Percentiles rank a stretch among this genome's conserved stretches.
Evolutionary conservation across 1,140 invertebrate genomes (phyloP).

Genomic region (Samia ricini): DNA sequence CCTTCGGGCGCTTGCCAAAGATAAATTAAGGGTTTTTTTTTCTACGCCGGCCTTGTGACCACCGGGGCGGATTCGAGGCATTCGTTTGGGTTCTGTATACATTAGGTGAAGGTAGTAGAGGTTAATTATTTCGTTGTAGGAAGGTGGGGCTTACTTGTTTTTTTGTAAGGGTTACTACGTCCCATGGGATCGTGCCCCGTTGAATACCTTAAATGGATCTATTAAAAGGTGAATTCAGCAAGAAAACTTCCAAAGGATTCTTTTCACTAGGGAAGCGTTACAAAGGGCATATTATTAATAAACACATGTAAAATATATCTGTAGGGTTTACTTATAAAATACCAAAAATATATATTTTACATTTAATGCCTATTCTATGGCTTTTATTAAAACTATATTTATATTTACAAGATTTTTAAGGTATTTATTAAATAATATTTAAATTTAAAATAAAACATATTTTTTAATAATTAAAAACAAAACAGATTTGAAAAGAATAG

Average conservation of each 20-base stretch:
- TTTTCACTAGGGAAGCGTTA: not conserved
- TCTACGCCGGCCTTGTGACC: conserved; percentile 26
- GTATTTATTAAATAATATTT: too few species aligned
- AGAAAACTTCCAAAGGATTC: not conserved
- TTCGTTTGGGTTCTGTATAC: conserved; percentile 28
- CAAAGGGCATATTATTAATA: not conserved
- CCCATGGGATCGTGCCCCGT: not conserved
- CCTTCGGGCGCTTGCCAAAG: conserved; percentile 24
- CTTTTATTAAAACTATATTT: too few species aligned
- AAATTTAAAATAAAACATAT: too few species aligned
- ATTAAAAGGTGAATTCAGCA: not conserved
- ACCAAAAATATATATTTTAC: too few species aligned
- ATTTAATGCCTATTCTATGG: too few species aligned
- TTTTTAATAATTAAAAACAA: too few species aligned
- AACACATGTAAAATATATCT: not conserved
- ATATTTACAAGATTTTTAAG: too few species aligned
- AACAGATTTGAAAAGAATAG: too few species aligned
- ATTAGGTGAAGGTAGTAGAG: conserved; percentile 17
- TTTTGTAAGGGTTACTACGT: not conserved
- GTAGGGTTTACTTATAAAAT: too few species aligned
- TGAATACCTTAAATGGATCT: not conserved
- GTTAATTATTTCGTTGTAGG: conserved; percentile 24
- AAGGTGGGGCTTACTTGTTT: not conserved
- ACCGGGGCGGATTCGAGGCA: conserved; percentile 24
- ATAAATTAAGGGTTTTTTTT: conserved; percentile 38